Evolutionary conservation across 2,888 invertebrate genomes (phyloP).

Genomic region (Pollenia labialis): DNA sequence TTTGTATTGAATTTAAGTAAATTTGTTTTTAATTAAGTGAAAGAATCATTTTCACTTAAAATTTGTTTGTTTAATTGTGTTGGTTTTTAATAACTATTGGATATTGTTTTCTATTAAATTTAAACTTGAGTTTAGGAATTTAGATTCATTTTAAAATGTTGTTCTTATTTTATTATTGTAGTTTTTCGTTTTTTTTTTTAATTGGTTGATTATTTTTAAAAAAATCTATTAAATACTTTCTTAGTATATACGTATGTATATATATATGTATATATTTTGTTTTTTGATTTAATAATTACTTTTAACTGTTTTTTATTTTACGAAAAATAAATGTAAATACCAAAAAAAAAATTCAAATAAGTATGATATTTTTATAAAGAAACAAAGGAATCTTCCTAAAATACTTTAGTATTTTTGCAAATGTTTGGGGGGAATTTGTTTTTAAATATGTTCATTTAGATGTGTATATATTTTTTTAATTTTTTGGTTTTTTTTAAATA

Average conservation of each 20-base stretch:
- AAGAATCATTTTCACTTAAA: constrained; percentile 35
- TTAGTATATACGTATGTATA: not conserved
- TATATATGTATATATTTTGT: constrained; percentile 37
- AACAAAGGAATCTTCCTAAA: constrained; percentile 59
- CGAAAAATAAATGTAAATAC: constrained; percentile 26
- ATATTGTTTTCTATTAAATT: constrained; percentile 44
- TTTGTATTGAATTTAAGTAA: constrained; percentile 28
- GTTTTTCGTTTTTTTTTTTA: constrained; percentile 42
- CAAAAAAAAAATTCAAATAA: constrained; percentile 49
- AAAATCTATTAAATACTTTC: constrained; percentile 44
- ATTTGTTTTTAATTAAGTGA: constrained; percentile 40
- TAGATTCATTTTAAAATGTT: constrained; percentile 65
- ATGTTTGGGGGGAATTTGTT: constrained; percentile 70
- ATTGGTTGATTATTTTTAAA: constrained; percentile 66
- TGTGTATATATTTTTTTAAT: constrained; percentile 56
- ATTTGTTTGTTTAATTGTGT: constrained; percentile 16
- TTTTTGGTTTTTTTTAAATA: constrained; percentile 46
- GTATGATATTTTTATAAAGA: constrained; percentile 62
- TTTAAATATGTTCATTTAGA: constrained; percentile 53
- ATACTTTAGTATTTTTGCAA: constrained; percentile 71
- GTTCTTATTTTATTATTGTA: constrained; percentile 40
- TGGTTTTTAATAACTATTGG: constrained; percentile 42
- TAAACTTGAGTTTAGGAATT: constrained; percentile 68
- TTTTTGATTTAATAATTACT: constrained; percentile 42
- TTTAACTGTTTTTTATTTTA: constrained; percentile 43